Percentiles rank a stretch among this genome's conserved stretches.
Evolutionary conservation across 1,140 invertebrate species (phyloP).

Genomic region (Carposina sasakii): DNA sequence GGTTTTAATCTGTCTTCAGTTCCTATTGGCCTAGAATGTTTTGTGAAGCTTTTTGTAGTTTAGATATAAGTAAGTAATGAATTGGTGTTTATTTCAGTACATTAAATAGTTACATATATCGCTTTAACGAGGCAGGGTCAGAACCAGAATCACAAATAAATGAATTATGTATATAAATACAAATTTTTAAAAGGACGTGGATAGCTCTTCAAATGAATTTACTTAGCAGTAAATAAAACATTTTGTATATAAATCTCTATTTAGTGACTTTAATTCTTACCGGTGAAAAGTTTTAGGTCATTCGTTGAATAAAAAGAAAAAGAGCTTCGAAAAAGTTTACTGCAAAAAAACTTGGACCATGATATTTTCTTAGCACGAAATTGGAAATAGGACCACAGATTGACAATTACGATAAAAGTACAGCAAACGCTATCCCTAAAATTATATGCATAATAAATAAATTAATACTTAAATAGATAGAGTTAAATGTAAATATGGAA

Average conservation of each 20-base stretch:
- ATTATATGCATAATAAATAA: slow-evolving; percentile 44
- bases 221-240: no score
- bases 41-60: slow-evolving; percentile 50
- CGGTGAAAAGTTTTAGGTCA: no score
- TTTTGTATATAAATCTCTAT: no score
- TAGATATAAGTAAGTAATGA: slow-evolving; percentile 40
- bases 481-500: slow-evolving; percentile 15
- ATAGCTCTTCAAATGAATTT: slow-evolving; percentile 50
- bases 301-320: no score
- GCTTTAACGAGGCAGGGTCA: slow-evolving; percentile 69
- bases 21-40: slow-evolving; percentile 65
- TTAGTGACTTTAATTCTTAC: no score
- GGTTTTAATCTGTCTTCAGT: slow-evolving; percentile 47
- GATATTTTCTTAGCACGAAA: slow-evolving; percentile 55
- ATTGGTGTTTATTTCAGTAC: slow-evolving; percentile 45
- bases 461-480: slow-evolving; percentile 36
- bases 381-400: slow-evolving; percentile 50
- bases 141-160: slow-evolving; percentile 55
- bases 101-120: slow-evolving; percentile 53
- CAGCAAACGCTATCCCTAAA: slow-evolving; percentile 61
- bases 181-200: slow-evolving; percentile 30
- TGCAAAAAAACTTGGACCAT: slow-evolving; percentile 57
- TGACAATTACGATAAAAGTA: slow-evolving; percentile 32
- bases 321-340: no score
- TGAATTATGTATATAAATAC: slow-evolving; percentile 37